These are phyloP conservation scores for Bursaphelenchus mucronatus DNA, from an alignment of 1,140 invertebrate species.

Conservation along the genomic window DNA sequence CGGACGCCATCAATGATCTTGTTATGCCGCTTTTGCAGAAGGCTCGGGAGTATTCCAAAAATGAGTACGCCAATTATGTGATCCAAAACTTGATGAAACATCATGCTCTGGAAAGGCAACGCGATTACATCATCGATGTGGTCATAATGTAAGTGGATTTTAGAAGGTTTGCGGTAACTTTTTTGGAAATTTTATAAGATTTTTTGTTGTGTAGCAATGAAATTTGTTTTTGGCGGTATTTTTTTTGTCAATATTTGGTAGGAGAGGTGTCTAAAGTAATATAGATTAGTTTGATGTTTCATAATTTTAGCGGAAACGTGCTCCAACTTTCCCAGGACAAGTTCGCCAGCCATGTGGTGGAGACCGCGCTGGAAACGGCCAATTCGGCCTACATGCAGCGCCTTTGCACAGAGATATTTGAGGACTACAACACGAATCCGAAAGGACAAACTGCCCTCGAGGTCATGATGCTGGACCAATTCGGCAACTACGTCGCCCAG, in stretches of 20 bases:
- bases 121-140: slow-evolving; percentile 18
- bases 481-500: slow-evolving; percentile 49
- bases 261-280: neutral
- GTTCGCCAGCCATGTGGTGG: slow-evolving; percentile 46
- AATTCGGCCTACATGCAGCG: neutral
- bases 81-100: slow-evolving; percentile 25
- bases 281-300: no score
- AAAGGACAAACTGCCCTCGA: slow-evolving; percentile 5
- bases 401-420: slow-evolving; percentile 7
- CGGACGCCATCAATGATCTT: slow-evolving; percentile 1
- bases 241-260: neutral
- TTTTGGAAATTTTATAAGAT: no score
- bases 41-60: neutral
- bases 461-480: slow-evolving; percentile 48
- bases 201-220: no score
- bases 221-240: neutral
- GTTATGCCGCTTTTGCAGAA: neutral
- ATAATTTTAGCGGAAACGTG: slow-evolving; percentile 32
- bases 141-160: slow-evolving; percentile 7
- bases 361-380: slow-evolving; percentile 28
- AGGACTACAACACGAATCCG: slow-evolving; percentile 5
- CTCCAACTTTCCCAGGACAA: slow-evolving; percentile 47
- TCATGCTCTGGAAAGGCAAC: slow-evolving; percentile 10
- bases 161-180: no score
- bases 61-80: slow-evolving; percentile 30